Evolutionary conservation across 2,888 invertebrate species (phyloP).

Genomic region (Xestoiulus laeticollis): DNA sequence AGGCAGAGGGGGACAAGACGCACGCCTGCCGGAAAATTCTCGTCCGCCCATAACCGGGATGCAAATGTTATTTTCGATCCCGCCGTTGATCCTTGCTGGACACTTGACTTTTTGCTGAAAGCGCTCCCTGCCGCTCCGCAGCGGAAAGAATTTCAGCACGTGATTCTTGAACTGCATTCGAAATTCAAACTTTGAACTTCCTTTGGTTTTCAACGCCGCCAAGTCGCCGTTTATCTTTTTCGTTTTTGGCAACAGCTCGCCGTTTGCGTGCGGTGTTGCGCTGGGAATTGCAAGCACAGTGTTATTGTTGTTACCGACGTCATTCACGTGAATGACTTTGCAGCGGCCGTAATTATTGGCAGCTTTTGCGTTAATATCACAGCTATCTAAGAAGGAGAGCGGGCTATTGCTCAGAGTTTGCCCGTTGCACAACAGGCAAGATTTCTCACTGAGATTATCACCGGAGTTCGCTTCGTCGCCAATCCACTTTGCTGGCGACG

Average conservation of each 20-base stretch:
- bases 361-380: conserved; percentile 40
- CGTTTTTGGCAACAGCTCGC: neutral
- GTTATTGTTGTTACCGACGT: neutral
- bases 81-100: neutral
- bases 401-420: neutral
- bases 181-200: conserved; percentile 3
- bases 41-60: neutral
- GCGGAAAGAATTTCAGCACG: conserved; percentile 28
- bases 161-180: conserved; percentile 45
- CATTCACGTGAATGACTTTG: neutral
- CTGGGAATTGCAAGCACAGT: neutral
- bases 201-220: neutral
- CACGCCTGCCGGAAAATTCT: neutral
- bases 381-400: neutral
- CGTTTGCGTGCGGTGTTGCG: neutral
- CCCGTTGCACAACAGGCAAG: neutral
- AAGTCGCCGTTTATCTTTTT: neutral
- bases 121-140: neutral
- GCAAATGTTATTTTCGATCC: neutral
- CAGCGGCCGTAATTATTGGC: neutral
- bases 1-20: conserved; percentile 10
- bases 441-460: conserved; percentile 56
- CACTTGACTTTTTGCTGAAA: conserved; percentile 18
- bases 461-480: conserved; percentile 51
- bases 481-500: neutral